Percentiles rank a stretch among this genome's conserved stretches.
Conservation (phyloP, 2,888 invertebrate genomes). For the Chaetoderma sp. region DNA sequence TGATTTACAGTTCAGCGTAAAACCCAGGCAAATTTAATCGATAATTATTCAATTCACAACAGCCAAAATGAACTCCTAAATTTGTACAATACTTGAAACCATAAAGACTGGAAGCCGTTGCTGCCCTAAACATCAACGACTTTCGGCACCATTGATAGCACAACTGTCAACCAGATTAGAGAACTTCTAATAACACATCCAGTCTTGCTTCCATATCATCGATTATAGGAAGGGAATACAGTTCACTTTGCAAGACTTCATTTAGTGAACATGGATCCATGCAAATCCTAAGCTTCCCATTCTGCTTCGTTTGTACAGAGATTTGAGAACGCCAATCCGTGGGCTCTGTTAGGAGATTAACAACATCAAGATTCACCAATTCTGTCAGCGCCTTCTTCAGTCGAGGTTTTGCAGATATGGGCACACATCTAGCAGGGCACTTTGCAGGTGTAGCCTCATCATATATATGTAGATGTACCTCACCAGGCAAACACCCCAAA, state of each 20-base stretch:
- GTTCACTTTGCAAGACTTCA: slow-evolving; percentile 20
- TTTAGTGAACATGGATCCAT: slow-evolving; percentile 29
- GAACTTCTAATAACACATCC: too few relatives aligned
- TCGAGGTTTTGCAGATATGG: neutral
- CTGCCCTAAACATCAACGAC: too few relatives aligned
- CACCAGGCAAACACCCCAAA: too few relatives aligned
- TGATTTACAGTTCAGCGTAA: too few relatives aligned
- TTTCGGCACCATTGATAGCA: too few relatives aligned
- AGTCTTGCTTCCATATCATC: slow-evolving; percentile 25
- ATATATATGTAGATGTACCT: slow-evolving; percentile 3
- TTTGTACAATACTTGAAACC: too few relatives aligned
- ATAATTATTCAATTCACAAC: too few relatives aligned
- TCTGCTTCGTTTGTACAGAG: slow-evolving; percentile 13
- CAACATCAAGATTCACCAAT: slow-evolving; percentile 9
- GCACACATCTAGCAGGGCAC: neutral
- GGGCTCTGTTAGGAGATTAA: slow-evolving; percentile 21
- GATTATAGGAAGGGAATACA: slow-evolving; percentile 20
- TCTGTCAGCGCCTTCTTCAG: slow-evolving; percentile 20
- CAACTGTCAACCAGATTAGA: too few relatives aligned
- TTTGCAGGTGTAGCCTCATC: neutral
- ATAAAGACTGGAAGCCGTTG: too few relatives aligned
- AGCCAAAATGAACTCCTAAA: too few relatives aligned
- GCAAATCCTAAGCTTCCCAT: slow-evolving; percentile 24
- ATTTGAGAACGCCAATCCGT: slow-evolving; percentile 28
- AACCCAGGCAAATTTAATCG: too few relatives aligned